Conservation (phyloP, 2,797 vertebrate species). For the Merluccius polli region DNA sequence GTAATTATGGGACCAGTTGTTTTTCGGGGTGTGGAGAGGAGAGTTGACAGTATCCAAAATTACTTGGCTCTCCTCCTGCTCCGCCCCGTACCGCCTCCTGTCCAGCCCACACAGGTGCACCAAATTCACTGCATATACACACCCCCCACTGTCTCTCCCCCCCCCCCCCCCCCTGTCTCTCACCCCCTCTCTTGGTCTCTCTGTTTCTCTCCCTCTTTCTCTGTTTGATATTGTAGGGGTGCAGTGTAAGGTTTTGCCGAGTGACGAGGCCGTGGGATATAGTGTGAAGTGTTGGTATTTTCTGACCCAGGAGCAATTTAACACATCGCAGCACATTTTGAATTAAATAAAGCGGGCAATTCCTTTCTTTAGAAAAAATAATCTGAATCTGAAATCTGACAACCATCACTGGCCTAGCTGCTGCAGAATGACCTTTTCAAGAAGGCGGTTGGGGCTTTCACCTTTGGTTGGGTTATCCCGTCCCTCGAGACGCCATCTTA, state of each 20-base stretch:
- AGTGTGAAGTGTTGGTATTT: conserved; percentile 64
- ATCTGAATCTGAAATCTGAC: conserved; percentile 47
- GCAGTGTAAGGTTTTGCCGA: conserved; percentile 32
- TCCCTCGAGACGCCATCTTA: not conserved
- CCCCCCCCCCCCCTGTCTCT: too few relatives aligned
- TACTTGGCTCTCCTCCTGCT: too few relatives aligned
- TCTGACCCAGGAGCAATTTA: conserved; percentile 63
- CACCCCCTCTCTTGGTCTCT: not conserved
- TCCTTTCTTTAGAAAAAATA: conserved; percentile 36
- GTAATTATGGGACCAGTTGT: conserved; percentile 40
- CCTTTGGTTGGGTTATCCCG: too few relatives aligned
- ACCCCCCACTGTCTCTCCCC: not conserved
- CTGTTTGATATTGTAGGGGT: conserved; percentile 17
- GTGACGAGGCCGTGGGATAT: conserved; percentile 55
- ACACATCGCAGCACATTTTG: conserved; percentile 58
- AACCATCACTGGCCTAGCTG: not conserved
- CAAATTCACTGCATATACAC: not conserved
- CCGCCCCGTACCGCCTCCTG: too few relatives aligned
- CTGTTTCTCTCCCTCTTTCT: not conserved
- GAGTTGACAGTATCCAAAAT: too few relatives aligned
- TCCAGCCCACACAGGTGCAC: not conserved
- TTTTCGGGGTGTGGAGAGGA: conserved; percentile 21
- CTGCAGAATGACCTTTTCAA: too few relatives aligned
- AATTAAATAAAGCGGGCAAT: conserved; percentile 55
- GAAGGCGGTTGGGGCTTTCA: too few relatives aligned